A percentile compares a stretch with the other conserved stretches of the same genome.
phyloP scores from a whole-genome alignment of 2,797 vertebrate species.

The Gymnothorax reevesii region DNA sequence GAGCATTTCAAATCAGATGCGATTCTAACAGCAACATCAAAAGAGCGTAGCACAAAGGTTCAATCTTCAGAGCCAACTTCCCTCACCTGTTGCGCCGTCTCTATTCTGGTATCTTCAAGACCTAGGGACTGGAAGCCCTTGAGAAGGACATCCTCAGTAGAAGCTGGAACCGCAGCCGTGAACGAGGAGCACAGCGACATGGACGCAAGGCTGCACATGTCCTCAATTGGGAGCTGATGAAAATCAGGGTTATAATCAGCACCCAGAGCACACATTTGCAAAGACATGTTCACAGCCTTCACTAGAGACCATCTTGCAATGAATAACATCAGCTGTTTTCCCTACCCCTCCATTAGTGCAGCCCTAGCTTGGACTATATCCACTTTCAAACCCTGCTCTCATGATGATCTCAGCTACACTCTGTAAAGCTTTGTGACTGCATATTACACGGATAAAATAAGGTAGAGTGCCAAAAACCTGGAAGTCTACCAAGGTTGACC shows the following conservation, averaged over 20 bases:
- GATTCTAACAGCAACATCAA: not conserved
- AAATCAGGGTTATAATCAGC: slow-evolving; percentile 39
- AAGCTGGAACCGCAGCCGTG: slow-evolving; percentile 80
- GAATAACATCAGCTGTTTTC: too few relatives aligned
- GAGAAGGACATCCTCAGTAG: slow-evolving; percentile 86
- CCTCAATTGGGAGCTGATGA: slow-evolving; percentile 90
- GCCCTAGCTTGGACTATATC: too few relatives aligned
- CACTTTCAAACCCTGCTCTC: too few relatives aligned
- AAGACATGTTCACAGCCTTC: not conserved
- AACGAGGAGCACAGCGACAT: slow-evolving; percentile 76
- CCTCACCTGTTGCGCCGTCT: slow-evolving; percentile 93
- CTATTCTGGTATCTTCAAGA: slow-evolving; percentile 86
- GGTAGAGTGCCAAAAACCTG: too few relatives aligned
- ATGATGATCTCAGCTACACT: too few relatives aligned
- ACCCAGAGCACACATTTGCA: not conserved
- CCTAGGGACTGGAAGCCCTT: slow-evolving; percentile 85
- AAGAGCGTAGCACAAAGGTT: not conserved
- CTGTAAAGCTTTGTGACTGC: too few relatives aligned
- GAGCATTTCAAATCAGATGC: not conserved
- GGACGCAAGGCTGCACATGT: slow-evolving; percentile 85
- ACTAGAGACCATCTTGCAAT: not conserved
- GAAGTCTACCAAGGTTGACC: too few relatives aligned
- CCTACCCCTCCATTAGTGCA: too few relatives aligned
- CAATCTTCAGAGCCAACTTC: not conserved
- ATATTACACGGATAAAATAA: too few relatives aligned